Conservation (phyloP, 2,113 vertebrate species). For the Herpetotheres cachinnans region DNA sequence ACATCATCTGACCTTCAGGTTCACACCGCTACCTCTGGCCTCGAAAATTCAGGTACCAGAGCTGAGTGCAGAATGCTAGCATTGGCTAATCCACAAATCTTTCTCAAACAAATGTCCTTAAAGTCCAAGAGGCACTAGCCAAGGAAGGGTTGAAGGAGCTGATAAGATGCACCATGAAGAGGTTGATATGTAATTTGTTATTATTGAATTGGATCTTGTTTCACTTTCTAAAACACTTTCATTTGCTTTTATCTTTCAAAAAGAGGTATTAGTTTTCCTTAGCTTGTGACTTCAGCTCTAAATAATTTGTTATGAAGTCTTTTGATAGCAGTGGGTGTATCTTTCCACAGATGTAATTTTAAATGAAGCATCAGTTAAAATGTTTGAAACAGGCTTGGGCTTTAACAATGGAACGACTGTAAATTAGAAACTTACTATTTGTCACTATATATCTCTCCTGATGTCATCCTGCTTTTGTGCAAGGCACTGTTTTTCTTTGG, state of each 20-base stretch:
- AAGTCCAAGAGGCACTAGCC: neutral
- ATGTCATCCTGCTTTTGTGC: constrained; percentile 45
- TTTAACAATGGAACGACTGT: constrained; percentile 8
- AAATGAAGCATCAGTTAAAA: neutral
- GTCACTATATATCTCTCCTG: constrained; percentile 4
- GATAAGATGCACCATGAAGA: neutral
- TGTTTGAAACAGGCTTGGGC: neutral
- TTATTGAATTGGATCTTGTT: neutral
- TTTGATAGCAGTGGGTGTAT: neutral
- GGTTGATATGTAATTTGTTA: neutral
- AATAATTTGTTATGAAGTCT: neutral
- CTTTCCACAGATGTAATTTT: neutral
- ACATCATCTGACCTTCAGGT: neutral
- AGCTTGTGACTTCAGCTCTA: neutral
- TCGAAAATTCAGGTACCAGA: neutral
- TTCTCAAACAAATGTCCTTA: neutral
- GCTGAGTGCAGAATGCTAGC: neutral
- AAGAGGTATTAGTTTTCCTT: neutral
- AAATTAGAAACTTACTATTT: constrained; percentile 14
- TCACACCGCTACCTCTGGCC: neutral
- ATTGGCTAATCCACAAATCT: neutral
- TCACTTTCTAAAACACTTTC: neutral
- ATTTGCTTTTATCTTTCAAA: constrained; percentile 17
- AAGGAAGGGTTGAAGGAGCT: neutral
- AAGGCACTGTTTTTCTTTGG: constrained; percentile 11